Evolutionary conservation across 2,797 vertebrate species (phyloP).

Genomic region (Poeciliopsis gracilis): DNA sequence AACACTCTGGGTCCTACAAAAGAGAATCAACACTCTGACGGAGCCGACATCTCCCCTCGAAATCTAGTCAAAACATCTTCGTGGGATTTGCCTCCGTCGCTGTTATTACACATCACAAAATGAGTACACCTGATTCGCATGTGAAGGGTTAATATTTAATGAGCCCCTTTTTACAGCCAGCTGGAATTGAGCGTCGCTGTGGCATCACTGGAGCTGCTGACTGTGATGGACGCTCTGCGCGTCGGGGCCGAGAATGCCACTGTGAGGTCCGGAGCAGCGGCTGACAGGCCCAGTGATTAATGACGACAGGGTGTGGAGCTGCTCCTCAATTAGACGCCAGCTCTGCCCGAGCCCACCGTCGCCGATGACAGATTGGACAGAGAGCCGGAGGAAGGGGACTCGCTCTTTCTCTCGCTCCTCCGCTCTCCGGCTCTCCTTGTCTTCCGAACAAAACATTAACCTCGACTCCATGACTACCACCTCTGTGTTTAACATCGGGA

Average conservation of each 20-base stretch:
- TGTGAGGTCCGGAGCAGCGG: slow-evolving; percentile 79
- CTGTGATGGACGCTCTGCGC: slow-evolving; percentile 62
- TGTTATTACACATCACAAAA: background rate
- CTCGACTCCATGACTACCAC: slow-evolving; percentile 79
- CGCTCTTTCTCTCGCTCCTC: slow-evolving; percentile 39
- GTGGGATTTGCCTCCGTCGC: background rate
- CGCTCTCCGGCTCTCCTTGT: slow-evolving; percentile 56
- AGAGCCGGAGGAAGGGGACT: slow-evolving; percentile 46
- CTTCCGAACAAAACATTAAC: slow-evolving; percentile 79
- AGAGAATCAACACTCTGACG: background rate
- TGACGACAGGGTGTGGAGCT: slow-evolving; percentile 85
- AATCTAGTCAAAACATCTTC: background rate
- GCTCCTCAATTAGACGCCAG: slow-evolving; percentile 85
- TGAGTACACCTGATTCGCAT: background rate
- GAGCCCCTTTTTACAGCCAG: background rate
- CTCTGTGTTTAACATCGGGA: slow-evolving; percentile 79
- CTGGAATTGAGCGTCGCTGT: slow-evolving; percentile 21
- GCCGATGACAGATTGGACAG: slow-evolving; percentile 73
- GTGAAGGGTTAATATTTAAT: background rate
- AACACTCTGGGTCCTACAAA: background rate
- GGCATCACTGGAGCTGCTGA: slow-evolving; percentile 45
- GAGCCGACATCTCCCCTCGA: background rate
- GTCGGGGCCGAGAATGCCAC: slow-evolving; percentile 67
- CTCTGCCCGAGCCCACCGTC: slow-evolving; percentile 72
- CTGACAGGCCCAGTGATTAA: slow-evolving; percentile 85